These are phyloP conservation scores for Amaurobius ferox DNA, from an alignment of 2,888 invertebrate species.

Conservation along the genomic window DNA sequence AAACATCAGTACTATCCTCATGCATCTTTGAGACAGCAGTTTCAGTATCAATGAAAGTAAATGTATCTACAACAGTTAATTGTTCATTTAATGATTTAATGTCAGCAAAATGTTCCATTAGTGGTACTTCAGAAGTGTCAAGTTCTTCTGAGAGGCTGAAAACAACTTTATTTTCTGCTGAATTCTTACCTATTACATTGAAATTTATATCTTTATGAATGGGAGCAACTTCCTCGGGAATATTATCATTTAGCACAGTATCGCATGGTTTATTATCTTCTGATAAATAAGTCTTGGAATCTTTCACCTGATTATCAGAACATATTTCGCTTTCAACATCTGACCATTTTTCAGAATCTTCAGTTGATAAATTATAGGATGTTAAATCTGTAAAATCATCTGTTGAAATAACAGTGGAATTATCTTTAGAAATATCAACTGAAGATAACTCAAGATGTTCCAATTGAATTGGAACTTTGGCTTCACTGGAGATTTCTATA, in stretches of 20 bases:
- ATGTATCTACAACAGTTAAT: constrained; percentile 31
- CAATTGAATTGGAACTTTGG: too few relatives aligned
- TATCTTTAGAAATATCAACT: not conserved
- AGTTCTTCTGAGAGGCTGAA: too few relatives aligned
- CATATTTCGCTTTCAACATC: constrained; percentile 28
- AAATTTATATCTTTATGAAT: too few relatives aligned
- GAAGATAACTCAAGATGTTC: not conserved
- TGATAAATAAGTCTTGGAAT: not conserved
- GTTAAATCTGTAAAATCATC: constrained; percentile 15
- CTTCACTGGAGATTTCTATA: too few relatives aligned
- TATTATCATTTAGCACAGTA: too few relatives aligned
- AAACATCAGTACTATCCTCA: constrained; percentile 32
- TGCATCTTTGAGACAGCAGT: constrained; percentile 34
- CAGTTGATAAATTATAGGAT: constrained; percentile 3
- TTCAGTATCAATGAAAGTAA: constrained; percentile 30
- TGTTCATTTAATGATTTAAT: constrained; percentile 54
- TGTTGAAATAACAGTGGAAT: not conserved
- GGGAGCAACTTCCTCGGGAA: too few relatives aligned
- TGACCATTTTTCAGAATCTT: constrained; percentile 37
- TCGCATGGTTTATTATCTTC: too few relatives aligned
- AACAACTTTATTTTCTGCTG: too few relatives aligned
- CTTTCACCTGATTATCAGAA: not conserved
- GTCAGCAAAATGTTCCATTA: constrained; percentile 60
- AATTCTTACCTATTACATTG: too few relatives aligned
- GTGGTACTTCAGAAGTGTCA: constrained; percentile 5